These are phyloP conservation scores for Ondatra zibethicus DNA, from an alignment of 2,113 vertebrate species.

Conservation along the genomic window DNA sequence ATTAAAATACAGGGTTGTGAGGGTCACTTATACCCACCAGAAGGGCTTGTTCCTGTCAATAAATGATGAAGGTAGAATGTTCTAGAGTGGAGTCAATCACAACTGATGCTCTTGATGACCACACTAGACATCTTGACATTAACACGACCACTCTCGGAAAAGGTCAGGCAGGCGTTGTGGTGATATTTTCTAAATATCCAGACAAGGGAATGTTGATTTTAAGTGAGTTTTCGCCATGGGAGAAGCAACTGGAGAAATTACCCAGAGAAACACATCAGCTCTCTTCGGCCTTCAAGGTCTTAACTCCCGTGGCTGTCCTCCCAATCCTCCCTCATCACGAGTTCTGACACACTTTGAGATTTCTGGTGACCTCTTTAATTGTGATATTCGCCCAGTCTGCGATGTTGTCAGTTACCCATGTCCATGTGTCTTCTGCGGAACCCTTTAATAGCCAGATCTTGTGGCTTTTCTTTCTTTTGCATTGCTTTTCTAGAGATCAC, in stretches of 20 bases:
- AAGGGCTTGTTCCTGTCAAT: background rate
- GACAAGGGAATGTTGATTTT: background rate
- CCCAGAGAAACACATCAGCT: background rate
- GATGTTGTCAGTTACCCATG: background rate
- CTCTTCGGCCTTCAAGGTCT: background rate
- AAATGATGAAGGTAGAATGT: background rate
- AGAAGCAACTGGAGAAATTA: constrained; percentile 18
- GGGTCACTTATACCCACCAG: background rate
- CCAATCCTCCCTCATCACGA: background rate
- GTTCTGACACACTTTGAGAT: background rate
- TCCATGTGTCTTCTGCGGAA: background rate
- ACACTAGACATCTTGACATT: background rate
- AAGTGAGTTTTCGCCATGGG: background rate
- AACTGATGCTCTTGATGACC: background rate
- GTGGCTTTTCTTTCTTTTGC: background rate
- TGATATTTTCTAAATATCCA: background rate
- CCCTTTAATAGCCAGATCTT: background rate
- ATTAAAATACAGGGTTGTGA: background rate
- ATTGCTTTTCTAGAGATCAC: background rate
- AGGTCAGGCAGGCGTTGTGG: background rate
- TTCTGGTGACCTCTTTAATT: background rate
- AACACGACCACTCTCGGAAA: background rate
- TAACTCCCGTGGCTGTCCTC: background rate
- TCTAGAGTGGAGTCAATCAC: background rate
- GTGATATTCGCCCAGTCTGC: background rate